Base-by-base conservation (phyloP, 2,888 invertebrate species). In the Salticus scenicus region DNA sequence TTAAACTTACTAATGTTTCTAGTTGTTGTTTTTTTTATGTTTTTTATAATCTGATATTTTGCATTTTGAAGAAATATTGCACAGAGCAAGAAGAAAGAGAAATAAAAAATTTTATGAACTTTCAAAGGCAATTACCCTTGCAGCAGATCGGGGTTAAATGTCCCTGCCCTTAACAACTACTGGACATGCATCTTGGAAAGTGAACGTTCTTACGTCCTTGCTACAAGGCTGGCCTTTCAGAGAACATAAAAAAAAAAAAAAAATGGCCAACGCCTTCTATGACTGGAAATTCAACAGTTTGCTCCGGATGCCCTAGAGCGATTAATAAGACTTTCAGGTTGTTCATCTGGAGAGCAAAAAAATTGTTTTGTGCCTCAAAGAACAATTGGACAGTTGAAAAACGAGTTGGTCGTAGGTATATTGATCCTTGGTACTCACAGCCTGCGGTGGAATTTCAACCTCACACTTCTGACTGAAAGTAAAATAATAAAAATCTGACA, bases 151-250 rank as follows among this genome's bases (percentile, higher is more conserved):
- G 24, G 57, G 57, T 57, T 57, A 57, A 57, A 20, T 24, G 24
- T 57, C 57, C 57, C 57, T 57, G 57, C 57, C 57, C 57, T 57
- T 57, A 57, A 57, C 57, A 24, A 24, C 24, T 24, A 24, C 57
- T 4, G 24, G 57, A 20, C 24, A 57, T 5, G 20, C 57, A 24
- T 57, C 57, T 57, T 24, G 20, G 17, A 57, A 57, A 57, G 57
- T 57, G 57, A 57, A 57, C 24, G 57, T 24, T 57, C 24, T 20
- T 20, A 24, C 37, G 57, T 20, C 57, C 57, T 57, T 57, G 57
- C 57, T 57, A 12, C 57, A 57, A 57, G 57, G 57, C 57, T 57
- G 57, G 57, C 24, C 57, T 37, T 37, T 37, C 57, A 4, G 20
- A 20, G 12, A 24, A 17, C 5, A 2, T 12, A 47, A 47, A 47